phyloP scores from a whole-genome alignment of 2,888 invertebrate genomes.

The Brachylomia viminalis region DNA sequence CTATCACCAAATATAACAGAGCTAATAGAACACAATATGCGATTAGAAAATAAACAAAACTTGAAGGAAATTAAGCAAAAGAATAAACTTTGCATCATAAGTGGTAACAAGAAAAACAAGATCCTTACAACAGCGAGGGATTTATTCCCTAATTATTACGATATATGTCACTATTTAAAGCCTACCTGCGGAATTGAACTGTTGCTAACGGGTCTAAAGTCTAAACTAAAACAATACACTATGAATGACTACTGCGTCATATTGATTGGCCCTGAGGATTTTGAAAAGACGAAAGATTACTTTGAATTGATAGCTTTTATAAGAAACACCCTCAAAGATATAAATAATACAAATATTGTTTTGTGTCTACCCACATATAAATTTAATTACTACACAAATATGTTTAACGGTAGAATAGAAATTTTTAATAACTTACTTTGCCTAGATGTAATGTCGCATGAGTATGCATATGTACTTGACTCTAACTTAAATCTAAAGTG shows the following conservation, averaged over 20 bases:
- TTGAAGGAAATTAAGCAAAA: not conserved
- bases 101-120: not conserved
- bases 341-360: not conserved
- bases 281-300: constrained; percentile 1
- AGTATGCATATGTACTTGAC: no score
- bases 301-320: constrained; percentile 3
- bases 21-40: no score
- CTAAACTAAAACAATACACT: not conserved
- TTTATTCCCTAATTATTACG: not conserved
- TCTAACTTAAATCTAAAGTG: no score
- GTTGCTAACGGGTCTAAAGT: not conserved
- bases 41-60: no score
- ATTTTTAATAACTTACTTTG: no score
- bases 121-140: constrained; percentile 1
- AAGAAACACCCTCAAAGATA: not conserved
- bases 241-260: constrained; percentile 1
- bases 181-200: constrained; percentile 2
- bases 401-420: no score
- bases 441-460: no score
- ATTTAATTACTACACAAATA: no score
- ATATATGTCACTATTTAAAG: constrained; percentile 1
- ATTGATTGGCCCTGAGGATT: constrained; percentile 2
- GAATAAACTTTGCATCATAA: not conserved
- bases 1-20: no score
- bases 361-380: no score